phyloP scores from a whole-genome alignment of 2,888 invertebrate species.

The Ryuthela nishihirai region DNA sequence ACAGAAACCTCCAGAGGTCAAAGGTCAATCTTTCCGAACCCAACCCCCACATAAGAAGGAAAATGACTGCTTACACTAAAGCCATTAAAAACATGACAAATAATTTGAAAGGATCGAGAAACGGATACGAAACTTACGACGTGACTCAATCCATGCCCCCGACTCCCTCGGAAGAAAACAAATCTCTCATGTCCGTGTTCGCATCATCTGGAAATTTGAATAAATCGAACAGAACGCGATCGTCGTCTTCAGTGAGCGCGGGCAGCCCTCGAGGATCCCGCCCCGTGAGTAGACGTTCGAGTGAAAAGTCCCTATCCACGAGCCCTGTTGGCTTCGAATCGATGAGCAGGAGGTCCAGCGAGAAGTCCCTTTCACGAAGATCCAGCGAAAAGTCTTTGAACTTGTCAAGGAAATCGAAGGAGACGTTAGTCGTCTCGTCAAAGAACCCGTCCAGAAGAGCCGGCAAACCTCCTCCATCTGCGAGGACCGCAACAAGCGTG shows the following conservation, averaged over 20 bases:
- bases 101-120: slow-evolving; percentile 46
- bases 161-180: slow-evolving; percentile 32
- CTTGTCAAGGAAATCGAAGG: slow-evolving; percentile 35
- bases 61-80: slow-evolving; percentile 55
- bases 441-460: slow-evolving; percentile 11
- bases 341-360: slow-evolving; percentile 27
- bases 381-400: slow-evolving; percentile 31
- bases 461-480: slow-evolving; percentile 1
- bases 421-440: slow-evolving; percentile 21
- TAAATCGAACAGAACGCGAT: slow-evolving; percentile 17
- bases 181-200: slow-evolving; percentile 21
- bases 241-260: slow-evolving; percentile 20
- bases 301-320: too few relatives aligned
- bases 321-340: slow-evolving; percentile 4
- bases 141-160: slow-evolving; percentile 33
- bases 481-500: background rate
- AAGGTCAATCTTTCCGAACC: too few relatives aligned
- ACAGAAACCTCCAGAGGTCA: too few relatives aligned
- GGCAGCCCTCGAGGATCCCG: slow-evolving; percentile 9
- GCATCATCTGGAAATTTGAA: background rate
- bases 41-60: slow-evolving; percentile 34
- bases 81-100: slow-evolving; percentile 55
- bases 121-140: slow-evolving; percentile 29
- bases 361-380: slow-evolving; percentile 16
- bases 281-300: slow-evolving; percentile 18